Conservation (phyloP, 2,113 vertebrate genomes). For the Carassius auratus region DNA sequence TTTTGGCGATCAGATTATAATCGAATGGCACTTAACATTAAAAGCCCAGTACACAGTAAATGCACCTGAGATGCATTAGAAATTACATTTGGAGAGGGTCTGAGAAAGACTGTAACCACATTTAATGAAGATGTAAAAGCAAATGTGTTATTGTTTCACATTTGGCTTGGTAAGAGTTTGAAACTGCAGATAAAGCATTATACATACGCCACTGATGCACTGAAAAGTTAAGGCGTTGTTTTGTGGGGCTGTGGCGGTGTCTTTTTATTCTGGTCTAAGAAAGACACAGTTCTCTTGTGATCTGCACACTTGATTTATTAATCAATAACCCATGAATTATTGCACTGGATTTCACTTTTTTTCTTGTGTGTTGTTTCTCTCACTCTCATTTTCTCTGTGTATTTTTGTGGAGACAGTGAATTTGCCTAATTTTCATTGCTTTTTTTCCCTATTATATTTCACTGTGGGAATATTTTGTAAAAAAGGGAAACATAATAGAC, state of each 20-base stretch:
- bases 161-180: neutral
- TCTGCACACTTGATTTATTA: neutral
- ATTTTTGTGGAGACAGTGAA: neutral
- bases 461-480: neutral
- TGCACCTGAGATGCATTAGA: neutral
- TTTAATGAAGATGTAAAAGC: neutral
- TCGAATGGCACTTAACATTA: neutral
- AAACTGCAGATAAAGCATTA: neutral
- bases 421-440: neutral
- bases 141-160: neutral
- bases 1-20: neutral
- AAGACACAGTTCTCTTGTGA: neutral
- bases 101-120: neutral
- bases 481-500: neutral
- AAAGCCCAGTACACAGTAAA: neutral
- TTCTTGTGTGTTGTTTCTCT: neutral
- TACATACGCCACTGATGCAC: neutral
- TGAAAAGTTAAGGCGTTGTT: neutral
- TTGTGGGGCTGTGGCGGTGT: neutral
- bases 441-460: neutral
- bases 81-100: neutral
- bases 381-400: neutral
- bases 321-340: neutral
- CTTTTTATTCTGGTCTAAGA: neutral
- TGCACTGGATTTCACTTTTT: neutral